A percentile compares a stretch with the other conserved stretches of the same genome.
Conservation (phyloP, 2,113 vertebrate genomes). For the Corythornis madagascariensis region DNA sequence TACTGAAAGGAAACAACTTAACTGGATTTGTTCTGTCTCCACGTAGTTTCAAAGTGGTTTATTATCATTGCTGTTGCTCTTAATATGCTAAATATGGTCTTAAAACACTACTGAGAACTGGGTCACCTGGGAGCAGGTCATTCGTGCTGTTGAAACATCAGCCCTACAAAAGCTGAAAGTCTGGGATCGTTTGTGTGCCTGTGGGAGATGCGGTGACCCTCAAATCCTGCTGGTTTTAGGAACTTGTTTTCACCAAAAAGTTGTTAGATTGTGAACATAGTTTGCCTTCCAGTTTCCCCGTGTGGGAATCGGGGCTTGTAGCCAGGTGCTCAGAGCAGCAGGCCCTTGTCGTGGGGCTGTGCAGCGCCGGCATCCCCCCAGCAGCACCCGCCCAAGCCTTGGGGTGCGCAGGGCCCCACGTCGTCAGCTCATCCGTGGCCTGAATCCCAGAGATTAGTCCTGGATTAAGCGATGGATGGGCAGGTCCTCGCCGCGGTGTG, state of each 20-base stretch:
- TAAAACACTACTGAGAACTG: neutral
- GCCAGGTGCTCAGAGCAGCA: rapidly evolving
- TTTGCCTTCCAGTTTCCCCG: rapidly evolving
- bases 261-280: rapidly evolving
- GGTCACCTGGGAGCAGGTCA: neutral
- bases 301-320: neutral
- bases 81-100: neutral
- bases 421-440: conserved; percentile 7
- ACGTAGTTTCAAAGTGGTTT: neutral
- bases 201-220: neutral
- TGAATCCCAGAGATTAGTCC: conserved; percentile 44
- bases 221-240: neutral
- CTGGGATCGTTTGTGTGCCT: neutral
- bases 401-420: neutral
- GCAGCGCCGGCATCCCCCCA: rapidly evolving
- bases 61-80: neutral
- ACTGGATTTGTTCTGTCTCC: neutral
- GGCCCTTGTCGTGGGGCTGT: rapidly evolving
- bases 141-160: neutral
- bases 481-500: neutral
- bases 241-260: neutral
- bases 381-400: neutral
- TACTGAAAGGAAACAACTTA: neutral
- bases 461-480: conserved; percentile 2
- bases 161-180: neutral